Conservation (phyloP, 2,797 vertebrate genomes). For the Channa striata region DNA sequence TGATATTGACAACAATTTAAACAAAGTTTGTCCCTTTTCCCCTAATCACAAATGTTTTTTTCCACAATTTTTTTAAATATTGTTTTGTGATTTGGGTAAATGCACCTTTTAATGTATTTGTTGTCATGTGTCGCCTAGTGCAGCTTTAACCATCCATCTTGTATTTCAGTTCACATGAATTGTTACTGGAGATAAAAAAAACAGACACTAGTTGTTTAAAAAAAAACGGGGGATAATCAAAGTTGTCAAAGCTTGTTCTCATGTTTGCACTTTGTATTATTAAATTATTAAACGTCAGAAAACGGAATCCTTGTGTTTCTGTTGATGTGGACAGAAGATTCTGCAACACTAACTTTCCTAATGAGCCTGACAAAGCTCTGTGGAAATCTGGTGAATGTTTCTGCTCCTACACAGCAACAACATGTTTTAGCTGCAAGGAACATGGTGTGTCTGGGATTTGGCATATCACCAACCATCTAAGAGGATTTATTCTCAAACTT, state of each 20-base stretch:
- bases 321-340: neutral
- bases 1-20: no score
- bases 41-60: no score
- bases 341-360: neutral
- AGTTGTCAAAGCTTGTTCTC: conserved; percentile 18
- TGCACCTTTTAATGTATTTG: conserved; percentile 5
- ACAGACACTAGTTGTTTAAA: conserved; percentile 1
- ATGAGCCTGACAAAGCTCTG: neutral
- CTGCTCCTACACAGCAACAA: conserved; percentile 25
- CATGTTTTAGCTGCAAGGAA: conserved; percentile 11
- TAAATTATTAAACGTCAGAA: conserved; percentile 52
- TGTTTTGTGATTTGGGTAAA: conserved; percentile 35
- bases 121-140: conserved; percentile 12
- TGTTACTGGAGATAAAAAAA: neutral
- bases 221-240: conserved; percentile 3
- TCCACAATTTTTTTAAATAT: neutral
- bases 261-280: conserved; percentile 48
- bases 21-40: no score
- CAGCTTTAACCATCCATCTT: conserved; percentile 33
- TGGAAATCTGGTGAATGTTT: neutral
- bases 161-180: conserved; percentile 20
- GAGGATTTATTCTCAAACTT: conserved; percentile 10
- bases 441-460: neutral
- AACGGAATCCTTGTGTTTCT: conserved; percentile 13
- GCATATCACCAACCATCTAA: conserved; percentile 16